A percentile compares a stretch with the other conserved stretches of the same genome.
phyloP scores from a whole-genome alignment of 2,113 vertebrate species.

The Laterallus jamaicensis region DNA sequence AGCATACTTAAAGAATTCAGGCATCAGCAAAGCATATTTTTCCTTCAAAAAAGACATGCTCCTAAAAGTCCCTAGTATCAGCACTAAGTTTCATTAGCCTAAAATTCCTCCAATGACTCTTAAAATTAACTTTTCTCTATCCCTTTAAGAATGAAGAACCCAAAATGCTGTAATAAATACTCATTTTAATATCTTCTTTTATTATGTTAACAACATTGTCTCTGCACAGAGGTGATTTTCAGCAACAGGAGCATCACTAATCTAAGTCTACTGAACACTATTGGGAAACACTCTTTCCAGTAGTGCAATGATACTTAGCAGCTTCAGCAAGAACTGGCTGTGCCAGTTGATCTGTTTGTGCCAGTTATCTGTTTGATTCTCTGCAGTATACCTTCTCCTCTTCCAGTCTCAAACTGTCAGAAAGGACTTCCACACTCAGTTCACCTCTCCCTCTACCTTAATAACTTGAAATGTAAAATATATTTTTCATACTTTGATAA shows the following conservation, averaged over 20 bases:
- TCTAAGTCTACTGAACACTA: background rate
- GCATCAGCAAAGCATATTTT: background rate
- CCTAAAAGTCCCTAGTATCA: background rate
- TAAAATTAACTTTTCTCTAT: background rate
- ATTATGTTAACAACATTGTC: rapidly evolving
- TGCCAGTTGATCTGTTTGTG: background rate
- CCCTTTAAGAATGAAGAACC: background rate
- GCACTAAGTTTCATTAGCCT: background rate
- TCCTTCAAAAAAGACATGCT: background rate
- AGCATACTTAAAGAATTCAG: background rate
- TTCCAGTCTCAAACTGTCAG: background rate
- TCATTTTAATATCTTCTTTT: background rate
- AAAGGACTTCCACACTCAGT: background rate
- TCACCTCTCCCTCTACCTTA: background rate
- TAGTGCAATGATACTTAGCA: background rate
- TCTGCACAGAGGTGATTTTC: background rate
- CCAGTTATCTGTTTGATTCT: background rate
- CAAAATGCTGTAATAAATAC: background rate
- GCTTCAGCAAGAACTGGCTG: background rate
- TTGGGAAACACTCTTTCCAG: background rate
- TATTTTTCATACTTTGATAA: background rate
- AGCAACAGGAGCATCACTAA: background rate
- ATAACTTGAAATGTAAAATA: background rate
- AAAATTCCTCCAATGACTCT: background rate
- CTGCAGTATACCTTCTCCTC: background rate